Percentiles rank a stretch among this genome's conserved stretches.
Conservation (phyloP, 2,797 vertebrate genomes). For the Enteromius viviparus region DNA sequence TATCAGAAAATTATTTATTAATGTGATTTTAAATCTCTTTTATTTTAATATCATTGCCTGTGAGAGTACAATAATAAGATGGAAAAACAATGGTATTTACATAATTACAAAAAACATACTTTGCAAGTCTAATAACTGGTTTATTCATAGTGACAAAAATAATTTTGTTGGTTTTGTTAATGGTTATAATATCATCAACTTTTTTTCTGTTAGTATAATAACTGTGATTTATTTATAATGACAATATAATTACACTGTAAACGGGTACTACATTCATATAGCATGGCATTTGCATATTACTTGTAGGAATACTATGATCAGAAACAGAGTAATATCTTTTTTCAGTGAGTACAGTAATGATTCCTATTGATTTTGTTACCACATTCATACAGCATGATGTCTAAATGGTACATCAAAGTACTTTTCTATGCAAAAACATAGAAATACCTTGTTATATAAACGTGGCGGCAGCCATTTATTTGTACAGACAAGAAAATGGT, state of each 20-base stretch:
- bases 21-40: background rate
- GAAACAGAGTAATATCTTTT: background rate
- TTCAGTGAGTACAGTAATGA: background rate
- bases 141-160: background rate
- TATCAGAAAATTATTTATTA: background rate
- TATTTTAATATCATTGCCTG: background rate
- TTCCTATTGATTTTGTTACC: background rate
- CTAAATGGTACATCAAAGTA: background rate
- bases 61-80: background rate
- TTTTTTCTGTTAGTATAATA: too few species aligned
- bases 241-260: background rate
- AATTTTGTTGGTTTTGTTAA: background rate
- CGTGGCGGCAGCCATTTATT: conserved; percentile 43
- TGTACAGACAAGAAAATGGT: conserved; percentile 65
- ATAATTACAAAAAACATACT: background rate
- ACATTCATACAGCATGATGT: background rate
- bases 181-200: background rate
- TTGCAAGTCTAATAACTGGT: background rate
- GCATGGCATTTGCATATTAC: background rate
- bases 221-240: background rate
- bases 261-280: background rate
- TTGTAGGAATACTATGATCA: background rate
- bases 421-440: background rate
- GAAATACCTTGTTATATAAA: conserved; percentile 8
- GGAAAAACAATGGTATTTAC: background rate